Evolutionary conservation across 1,140 invertebrate species (phyloP), one percentile per base, ranked within the genome.

Genomic region (Scaptomyza hsui): DNA sequence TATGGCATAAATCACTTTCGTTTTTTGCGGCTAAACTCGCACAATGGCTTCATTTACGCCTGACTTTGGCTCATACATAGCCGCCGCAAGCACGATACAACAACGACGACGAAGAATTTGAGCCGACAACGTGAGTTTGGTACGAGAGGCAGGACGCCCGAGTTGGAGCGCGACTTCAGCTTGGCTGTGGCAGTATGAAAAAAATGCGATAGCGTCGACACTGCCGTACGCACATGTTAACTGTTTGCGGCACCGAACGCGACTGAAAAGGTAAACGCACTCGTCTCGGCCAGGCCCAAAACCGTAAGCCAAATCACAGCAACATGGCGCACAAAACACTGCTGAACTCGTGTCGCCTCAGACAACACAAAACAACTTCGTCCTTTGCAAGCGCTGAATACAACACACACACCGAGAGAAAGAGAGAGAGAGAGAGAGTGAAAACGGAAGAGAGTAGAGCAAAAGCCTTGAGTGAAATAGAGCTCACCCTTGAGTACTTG

Each of bases 261-360:
- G 90, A 90, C 89, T 90, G 79, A 89, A 88, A 76, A 81, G 89
- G 89, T 90, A 90, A 89, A 90, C 85, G 89, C 62, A 89, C 89
- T 80, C 81, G 81, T 56, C 60, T 72, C 56, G 57, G 57, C 47
- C 55, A 35, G 18, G 68, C 52, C 64, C 71, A 88, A 74, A 41
- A 53, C 68, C 9, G 39, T 69, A 53, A 75, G 76, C 71, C 75
- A 86, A 86, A 86, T 86, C 81, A 86, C 81, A 76, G 82, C 77
- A 85, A 67, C 61, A 79, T 10, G 21, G 7, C 49, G 49, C 70
- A 51, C 39, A 64, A 39, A 65, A 47, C 24, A 35, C 42, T 64
- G 16, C 39, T 60, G 51, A 47, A 29, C 45, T 67, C 62, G 78
- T 39, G 32, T 37, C 6, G 78, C 82, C 81, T 67, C 63, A 78